Conservation (phyloP, 1,140 invertebrate genomes). For the Drosophila varians region DNA sequence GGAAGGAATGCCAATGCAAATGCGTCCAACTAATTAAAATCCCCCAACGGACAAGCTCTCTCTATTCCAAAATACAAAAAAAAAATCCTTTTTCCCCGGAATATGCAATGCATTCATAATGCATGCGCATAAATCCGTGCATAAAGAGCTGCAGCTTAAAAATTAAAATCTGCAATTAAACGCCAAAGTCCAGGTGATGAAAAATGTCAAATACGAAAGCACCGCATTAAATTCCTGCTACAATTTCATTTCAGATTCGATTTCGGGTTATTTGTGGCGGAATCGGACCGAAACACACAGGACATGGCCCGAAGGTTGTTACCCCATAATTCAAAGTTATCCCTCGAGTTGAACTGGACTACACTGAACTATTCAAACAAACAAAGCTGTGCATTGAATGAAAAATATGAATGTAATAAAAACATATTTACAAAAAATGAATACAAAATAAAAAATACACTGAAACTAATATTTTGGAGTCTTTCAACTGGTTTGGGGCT, state of each 20-base stretch:
- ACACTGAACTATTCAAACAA: too few relatives aligned
- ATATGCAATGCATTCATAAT: conserved; percentile 63
- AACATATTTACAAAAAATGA: too few relatives aligned
- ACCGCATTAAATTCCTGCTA: not conserved
- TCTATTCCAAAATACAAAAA: not conserved
- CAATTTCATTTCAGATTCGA: not conserved
- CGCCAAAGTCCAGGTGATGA: conserved; percentile 13
- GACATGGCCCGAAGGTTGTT: not conserved
- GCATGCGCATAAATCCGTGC: conserved; percentile 68
- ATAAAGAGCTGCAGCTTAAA: conserved; percentile 68
- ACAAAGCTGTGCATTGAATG: too few relatives aligned
- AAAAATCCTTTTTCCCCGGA: conserved; percentile 9
- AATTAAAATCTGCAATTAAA: conserved; percentile 71
- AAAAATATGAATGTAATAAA: too few relatives aligned
- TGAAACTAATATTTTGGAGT: too few relatives aligned
- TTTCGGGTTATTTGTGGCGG: not conserved
- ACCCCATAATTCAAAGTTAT: too few relatives aligned
- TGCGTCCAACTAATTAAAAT: conserved; percentile 64
- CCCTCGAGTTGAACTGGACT: not conserved
- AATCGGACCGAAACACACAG: not conserved
- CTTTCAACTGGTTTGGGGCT: too few relatives aligned
- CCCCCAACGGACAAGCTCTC: not conserved
- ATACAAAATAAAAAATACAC: too few relatives aligned
- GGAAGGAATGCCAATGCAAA: too few relatives aligned
- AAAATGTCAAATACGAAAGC: not conserved